Evolutionary conservation across 2,888 invertebrate species (phyloP).

Genomic region (Oscheius sp.): DNA sequence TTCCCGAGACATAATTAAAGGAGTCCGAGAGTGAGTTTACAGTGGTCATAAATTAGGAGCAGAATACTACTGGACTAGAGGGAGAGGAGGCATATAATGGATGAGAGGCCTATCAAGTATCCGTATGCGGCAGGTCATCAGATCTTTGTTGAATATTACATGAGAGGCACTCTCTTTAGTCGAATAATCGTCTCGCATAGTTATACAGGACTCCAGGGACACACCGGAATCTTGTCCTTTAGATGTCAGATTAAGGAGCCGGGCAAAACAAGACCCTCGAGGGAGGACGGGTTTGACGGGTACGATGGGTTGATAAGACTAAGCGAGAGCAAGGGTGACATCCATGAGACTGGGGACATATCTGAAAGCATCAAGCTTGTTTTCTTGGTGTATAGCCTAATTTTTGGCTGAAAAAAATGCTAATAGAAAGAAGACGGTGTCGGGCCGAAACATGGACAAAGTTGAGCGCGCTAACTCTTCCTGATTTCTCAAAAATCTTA

Average conservation of each 20-base stretch:
- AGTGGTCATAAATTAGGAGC: not conserved
- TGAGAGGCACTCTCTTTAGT: conserved; percentile 1
- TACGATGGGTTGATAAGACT: conserved; percentile 23
- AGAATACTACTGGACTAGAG: not conserved
- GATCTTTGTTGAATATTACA: conserved; percentile 28
- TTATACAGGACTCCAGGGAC: conserved; percentile 25
- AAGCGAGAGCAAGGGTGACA: not conserved
- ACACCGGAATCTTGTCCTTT: not conserved
- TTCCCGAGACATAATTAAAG: not conserved
- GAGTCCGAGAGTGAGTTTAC: not conserved
- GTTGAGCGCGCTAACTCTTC: too few species aligned
- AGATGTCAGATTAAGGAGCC: conserved; percentile 17
- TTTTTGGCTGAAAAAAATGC: too few species aligned
- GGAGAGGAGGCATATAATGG: conserved; percentile 9
- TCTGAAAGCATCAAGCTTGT: too few species aligned
- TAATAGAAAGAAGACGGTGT: too few species aligned
- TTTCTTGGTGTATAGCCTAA: too few species aligned
- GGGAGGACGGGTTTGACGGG: conserved; percentile 12
- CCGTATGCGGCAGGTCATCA: not conserved
- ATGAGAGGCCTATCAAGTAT: conserved; percentile 17
- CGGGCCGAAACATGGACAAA: too few species aligned
- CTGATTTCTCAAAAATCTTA: too few species aligned
- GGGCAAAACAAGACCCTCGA: conserved; percentile 7
- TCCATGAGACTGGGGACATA: not conserved
- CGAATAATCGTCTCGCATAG: not conserved